A percentile compares a stretch with the other conserved stretches of the same genome.
Evolutionary conservation across 2,113 vertebrate genomes (phyloP).

Genomic region (Panurus biarmicus): DNA sequence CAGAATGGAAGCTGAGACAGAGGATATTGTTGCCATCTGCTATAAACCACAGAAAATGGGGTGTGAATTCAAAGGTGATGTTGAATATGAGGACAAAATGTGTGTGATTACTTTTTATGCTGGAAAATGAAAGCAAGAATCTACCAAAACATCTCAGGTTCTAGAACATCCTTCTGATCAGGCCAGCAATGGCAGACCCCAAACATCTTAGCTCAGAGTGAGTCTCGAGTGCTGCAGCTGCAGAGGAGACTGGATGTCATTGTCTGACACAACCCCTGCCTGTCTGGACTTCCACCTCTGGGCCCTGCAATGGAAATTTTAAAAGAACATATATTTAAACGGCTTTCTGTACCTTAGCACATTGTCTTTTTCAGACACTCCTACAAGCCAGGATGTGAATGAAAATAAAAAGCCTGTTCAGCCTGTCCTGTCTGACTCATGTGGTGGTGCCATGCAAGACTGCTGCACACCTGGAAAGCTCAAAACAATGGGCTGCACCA

Average conservation of each 20-base stretch:
- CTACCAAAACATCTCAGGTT: not conserved
- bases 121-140: not conserved
- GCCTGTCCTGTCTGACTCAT: conserved; percentile 12
- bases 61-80: not conserved
- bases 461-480: not conserved
- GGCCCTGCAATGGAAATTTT: not conserved
- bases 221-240: not conserved
- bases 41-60: not conserved
- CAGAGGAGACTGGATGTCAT: not conserved
- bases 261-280: not conserved
- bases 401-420: not conserved
- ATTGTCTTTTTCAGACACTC: not conserved
- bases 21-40: not conserved
- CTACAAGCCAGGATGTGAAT: not conserved
- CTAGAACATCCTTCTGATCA: not conserved
- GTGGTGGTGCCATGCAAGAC: not conserved
- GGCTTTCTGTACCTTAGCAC: not conserved
- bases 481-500: not conserved
- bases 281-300: not conserved
- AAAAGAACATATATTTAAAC: not conserved
- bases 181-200: not conserved
- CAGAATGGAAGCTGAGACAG: not conserved
- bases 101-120: not conserved
- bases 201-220: not conserved
- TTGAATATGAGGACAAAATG: not conserved